phyloP scores from a whole-genome alignment of 1,140 invertebrate genomes.

The Mylabris phalerata region DNA sequence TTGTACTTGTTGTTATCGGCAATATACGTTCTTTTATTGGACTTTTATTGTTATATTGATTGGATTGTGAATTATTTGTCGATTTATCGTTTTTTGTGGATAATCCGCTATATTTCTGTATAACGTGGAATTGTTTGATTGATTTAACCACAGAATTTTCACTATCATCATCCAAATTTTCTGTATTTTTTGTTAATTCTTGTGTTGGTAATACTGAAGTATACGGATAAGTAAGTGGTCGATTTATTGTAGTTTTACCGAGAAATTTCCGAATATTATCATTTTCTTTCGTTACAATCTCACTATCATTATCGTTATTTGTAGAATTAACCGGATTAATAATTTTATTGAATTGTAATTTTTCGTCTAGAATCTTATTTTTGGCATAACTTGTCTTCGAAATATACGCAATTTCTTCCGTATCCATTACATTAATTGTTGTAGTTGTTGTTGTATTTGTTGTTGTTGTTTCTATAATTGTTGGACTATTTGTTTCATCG shows the following conservation, averaged over 20 bases:
- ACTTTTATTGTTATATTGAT: too few species aligned
- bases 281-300: conserved; percentile 3
- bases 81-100: background rate
- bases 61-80: too few species aligned
- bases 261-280: conserved; percentile 26
- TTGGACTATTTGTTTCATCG: conserved; percentile 5
- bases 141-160: conserved; percentile 22
- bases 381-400: conserved; percentile 38
- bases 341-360: conserved; percentile 16
- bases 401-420: conserved; percentile 42
- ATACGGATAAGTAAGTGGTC: conserved; percentile 40
- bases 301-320: background rate
- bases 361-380: conserved; percentile 39
- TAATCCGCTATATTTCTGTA: conserved; percentile 21
- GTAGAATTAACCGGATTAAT: background rate
- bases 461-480: too few species aligned
- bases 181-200: conserved; percentile 3
- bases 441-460: background rate
- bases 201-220: conserved; percentile 17
- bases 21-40: too few species aligned
- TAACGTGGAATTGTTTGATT: conserved; percentile 33
- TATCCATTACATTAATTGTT: conserved; percentile 32
- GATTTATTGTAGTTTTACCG: conserved; percentile 28
- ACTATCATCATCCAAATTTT: conserved; percentile 5
- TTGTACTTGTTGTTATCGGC: too few species aligned